A percentile compares a stretch with the other conserved stretches of the same genome.
These are phyloP conservation scores for Drosophila pegasa DNA, from an alignment of 2,888 invertebrate genomes.

Conservation along the genomic window DNA sequence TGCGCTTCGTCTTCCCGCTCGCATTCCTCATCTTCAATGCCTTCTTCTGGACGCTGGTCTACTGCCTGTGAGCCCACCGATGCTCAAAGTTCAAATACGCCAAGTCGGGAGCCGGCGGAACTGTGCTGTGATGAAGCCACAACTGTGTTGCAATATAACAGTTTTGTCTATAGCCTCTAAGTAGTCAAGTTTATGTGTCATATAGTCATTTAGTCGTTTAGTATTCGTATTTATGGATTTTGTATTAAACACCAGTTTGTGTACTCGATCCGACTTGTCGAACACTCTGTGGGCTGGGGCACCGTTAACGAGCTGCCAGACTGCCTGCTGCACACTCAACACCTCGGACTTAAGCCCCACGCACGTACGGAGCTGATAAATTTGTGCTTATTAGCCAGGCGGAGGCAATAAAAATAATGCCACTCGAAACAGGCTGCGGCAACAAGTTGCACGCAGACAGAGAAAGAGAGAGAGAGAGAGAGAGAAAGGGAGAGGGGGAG, in stretches of 20 bases:
- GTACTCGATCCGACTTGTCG: conserved; percentile 17
- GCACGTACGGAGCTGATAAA: conserved; percentile 77
- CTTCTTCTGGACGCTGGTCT: conserved; percentile 92
- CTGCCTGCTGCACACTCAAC: conserved; percentile 33
- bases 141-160: conserved; percentile 28
- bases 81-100: conserved; percentile 34
- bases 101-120: conserved; percentile 12
- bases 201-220: conserved; percentile 29
- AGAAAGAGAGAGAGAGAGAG: neutral
- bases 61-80: conserved; percentile 85
- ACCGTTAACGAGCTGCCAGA: conserved; percentile 17
- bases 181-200: conserved; percentile 23
- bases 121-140: conserved; percentile 43
- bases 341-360: conserved; percentile 58
- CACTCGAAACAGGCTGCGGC: conserved; percentile 46
- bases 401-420: conserved; percentile 60
- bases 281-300: conserved; percentile 7
- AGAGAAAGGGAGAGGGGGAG: conserved; percentile 1
- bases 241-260: conserved; percentile 39
- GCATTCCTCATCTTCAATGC: conserved; percentile 92
- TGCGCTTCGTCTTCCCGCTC: conserved; percentile 91
- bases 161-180: conserved; percentile 21
- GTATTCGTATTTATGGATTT: conserved; percentile 38
- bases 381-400: conserved; percentile 71
- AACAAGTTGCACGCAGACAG: conserved; percentile 60